These are phyloP conservation scores for Ornithoptera alexandrae DNA, from an alignment of 2,888 invertebrate genomes.

Conservation along the genomic window DNA sequence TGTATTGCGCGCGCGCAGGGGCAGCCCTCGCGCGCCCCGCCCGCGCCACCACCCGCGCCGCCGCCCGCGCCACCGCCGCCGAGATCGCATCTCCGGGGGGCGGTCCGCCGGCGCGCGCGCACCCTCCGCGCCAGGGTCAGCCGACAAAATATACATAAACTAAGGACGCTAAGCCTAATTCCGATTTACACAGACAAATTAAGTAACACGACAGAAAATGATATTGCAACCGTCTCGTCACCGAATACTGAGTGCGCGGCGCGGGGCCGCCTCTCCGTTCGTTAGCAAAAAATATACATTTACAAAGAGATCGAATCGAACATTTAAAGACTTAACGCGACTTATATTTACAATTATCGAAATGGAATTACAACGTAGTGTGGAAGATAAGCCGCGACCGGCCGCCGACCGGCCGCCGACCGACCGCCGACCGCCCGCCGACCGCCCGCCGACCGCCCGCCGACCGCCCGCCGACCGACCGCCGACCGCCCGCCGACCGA, in stretches of 20 bases:
- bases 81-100: slow-evolving; percentile 76
- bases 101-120: slow-evolving; percentile 27
- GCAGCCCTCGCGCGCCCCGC: slow-evolving; percentile 69
- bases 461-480: too few species aligned
- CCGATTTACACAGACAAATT: slow-evolving; percentile 71
- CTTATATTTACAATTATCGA: slow-evolving; percentile 78
- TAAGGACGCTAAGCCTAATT: slow-evolving; percentile 65
- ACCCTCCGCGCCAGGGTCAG: slow-evolving; percentile 43
- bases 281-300: slow-evolving; percentile 76
- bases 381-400: slow-evolving; percentile 70
- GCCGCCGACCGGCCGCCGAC: slow-evolving; percentile 15
- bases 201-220: slow-evolving; percentile 65
- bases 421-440: slow-evolving; percentile 50
- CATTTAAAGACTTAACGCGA: slow-evolving; percentile 74
- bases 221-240: slow-evolving; percentile 74
- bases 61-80: slow-evolving; percentile 42
- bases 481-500: too few species aligned
- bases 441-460: slow-evolving; percentile 22
- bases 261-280: slow-evolving; percentile 1
- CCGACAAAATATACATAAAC: slow-evolving; percentile 74
- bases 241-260: slow-evolving; percentile 48
- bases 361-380: slow-evolving; percentile 76
- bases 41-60: slow-evolving; percentile 80
- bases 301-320: slow-evolving; percentile 79
- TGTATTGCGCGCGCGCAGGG: slow-evolving; percentile 77